A percentile compares a stretch with the other conserved stretches of the same genome.
phyloP scores from a whole-genome alignment of 2,113 vertebrate genomes.

The Tursiops truncatus region DNA sequence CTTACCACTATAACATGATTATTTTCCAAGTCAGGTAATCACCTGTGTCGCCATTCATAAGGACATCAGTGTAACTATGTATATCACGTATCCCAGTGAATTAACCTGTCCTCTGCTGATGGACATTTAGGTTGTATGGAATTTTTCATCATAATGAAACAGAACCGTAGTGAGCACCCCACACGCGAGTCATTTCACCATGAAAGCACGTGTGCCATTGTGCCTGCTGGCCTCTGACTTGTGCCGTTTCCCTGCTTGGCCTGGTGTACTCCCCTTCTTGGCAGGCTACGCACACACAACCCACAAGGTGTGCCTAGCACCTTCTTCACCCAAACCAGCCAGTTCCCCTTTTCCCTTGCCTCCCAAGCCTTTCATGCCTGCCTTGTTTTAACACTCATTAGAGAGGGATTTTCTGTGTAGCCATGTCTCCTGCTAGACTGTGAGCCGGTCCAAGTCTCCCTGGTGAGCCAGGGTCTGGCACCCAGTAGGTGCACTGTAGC shows the following conservation, averaged over 20 bases:
- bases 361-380: background rate
- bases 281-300: background rate
- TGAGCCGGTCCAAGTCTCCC: background rate
- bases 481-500: fast-evolving
- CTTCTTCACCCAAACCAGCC: background rate
- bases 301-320: background rate
- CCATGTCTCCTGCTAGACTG: background rate
- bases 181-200: no score
- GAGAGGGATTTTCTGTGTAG: background rate
- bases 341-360: background rate
- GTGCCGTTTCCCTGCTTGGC: background rate
- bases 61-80: background rate
- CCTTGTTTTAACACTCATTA: background rate
- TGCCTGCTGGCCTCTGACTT: background rate
- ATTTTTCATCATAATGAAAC: background rate
- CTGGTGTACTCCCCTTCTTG: fast-evolving
- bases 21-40: background rate
- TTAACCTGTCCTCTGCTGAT: background rate
- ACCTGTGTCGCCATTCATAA: background rate
- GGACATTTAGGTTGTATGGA: background rate
- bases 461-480: background rate
- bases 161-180: fast-evolving
- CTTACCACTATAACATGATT: background rate
- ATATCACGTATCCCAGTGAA: background rate
- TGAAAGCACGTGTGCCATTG: background rate